phyloP scores from a whole-genome alignment of 2,797 vertebrate species.

The Gallirallus australis region DNA sequence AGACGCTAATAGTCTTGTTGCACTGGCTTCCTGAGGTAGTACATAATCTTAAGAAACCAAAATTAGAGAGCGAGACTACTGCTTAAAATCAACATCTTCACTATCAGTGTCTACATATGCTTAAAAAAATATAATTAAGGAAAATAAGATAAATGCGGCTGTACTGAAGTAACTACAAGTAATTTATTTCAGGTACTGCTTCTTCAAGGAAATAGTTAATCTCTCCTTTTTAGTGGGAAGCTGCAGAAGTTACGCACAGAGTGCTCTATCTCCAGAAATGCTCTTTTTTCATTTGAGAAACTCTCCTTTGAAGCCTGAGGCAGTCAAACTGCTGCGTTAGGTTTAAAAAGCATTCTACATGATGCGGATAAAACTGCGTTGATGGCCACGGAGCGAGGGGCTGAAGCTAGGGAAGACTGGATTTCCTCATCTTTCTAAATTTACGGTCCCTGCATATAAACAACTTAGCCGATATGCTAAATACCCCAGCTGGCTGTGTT shows the following conservation, averaged over 20 bases:
- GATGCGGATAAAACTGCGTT: accelerated
- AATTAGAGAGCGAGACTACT: neutral
- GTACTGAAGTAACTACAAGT: neutral
- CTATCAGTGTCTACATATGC: neutral
- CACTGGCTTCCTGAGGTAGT: neutral
- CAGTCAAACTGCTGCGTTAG: neutral
- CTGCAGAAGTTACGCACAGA: accelerated
- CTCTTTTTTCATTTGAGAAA: neutral
- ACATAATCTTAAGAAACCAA: neutral
- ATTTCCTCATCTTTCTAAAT: neutral
- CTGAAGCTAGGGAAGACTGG: accelerated
- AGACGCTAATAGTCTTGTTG: neutral
- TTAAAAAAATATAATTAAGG: neutral
- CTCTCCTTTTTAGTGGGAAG: neutral
- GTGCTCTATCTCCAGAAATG: neutral
- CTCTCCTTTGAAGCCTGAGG: neutral
- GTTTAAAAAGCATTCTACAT: neutral
- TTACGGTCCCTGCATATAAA: neutral
- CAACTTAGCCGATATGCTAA: accelerated
- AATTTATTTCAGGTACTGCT: neutral
- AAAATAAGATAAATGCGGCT: neutral
- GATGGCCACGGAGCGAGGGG: neutral
- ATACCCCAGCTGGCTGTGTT: accelerated
- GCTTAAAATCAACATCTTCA: neutral
- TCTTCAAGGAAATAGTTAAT: neutral